Conservation (phyloP, 1,140 invertebrate genomes). For the Dendroctonus ponderosae region DNA sequence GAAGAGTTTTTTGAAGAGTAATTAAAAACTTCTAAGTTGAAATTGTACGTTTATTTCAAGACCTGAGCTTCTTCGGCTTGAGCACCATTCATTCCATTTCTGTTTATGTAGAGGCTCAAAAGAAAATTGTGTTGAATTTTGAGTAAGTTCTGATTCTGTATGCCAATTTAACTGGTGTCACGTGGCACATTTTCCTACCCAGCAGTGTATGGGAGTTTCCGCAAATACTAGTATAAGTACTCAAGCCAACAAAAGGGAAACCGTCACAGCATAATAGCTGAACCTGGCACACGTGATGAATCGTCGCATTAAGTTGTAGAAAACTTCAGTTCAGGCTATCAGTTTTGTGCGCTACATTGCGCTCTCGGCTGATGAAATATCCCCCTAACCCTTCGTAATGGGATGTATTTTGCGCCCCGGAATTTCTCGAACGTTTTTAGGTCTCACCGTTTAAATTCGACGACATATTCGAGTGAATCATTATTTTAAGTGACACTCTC, state of each 20-base stretch:
- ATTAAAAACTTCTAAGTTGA: no score
- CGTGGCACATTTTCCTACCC: constrained; percentile 4
- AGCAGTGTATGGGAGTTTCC: constrained; percentile 5
- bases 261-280: constrained; percentile 30
- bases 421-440: not conserved
- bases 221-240: constrained; percentile 24
- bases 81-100: no score
- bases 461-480: no score
- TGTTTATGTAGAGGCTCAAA: no score
- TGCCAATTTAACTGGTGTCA: constrained; percentile 7
- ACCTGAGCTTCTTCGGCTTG: no score
- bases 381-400: constrained; percentile 16
- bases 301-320: constrained; percentile 42
- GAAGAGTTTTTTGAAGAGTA: no score
- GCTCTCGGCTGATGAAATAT: constrained; percentile 27
- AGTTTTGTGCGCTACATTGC: constrained; percentile 42
- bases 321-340: constrained; percentile 42
- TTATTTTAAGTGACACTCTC: no score
- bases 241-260: constrained; percentile 20
- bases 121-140: no score
- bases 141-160: not conserved
- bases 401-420: constrained; percentile 16
- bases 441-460: no score
- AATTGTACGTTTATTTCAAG: no score
- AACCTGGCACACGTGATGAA: constrained; percentile 39